Evolutionary conservation across 2,797 vertebrate species (phyloP), one percentile per base, ranked within the genome.

Genomic region (Sus cebifrons): DNA sequence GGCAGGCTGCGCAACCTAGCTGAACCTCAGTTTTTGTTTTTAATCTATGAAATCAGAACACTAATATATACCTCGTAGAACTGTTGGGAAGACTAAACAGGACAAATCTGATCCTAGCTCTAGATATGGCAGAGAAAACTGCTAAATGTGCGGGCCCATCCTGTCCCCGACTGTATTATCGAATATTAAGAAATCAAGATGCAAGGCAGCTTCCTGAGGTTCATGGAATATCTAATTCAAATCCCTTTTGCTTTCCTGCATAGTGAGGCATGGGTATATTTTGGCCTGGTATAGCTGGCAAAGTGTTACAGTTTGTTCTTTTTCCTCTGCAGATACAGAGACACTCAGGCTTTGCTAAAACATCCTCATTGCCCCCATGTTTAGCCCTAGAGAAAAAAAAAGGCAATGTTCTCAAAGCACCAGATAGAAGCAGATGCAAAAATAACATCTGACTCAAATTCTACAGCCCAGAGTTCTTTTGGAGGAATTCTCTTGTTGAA

Each of bases 401-500:
- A 73, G 36, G 54, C 49, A 89, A 29, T 94, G 67, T 65, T 95
- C 71, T 93, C 52, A 20, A 54, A 21, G 64, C 78, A 82, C n/a
- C 12, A 25, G 36, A 65, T 36, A 86, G 77, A 13, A 92, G 11
- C 52, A 70, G 52, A 89, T 36, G 9, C 67, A 67, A 96, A 74
- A 94, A 92, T 56, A 78, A 91, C 62, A 95, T 96, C 32, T 82
- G 62, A 93, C 29, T 86, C 56, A 89, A 93, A 90, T 82, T 92
- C n/a, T 82, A 44, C 40, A n/a, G 15, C n/a, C 40, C 92, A 88
- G 81, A 90, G 70, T 65, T 94, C 64, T 95, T 94, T 84, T 36
- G 65, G 89, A 82, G 12, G 27, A 44, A 92, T 94, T 90, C 40
- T 89, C 96, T 94, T 71, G 20, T 79, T 88, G 68, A 92, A 93